These are phyloP conservation scores for Microcebus tavaratra DNA, from an alignment of 2,113 vertebrate species.

Conservation along the genomic window DNA sequence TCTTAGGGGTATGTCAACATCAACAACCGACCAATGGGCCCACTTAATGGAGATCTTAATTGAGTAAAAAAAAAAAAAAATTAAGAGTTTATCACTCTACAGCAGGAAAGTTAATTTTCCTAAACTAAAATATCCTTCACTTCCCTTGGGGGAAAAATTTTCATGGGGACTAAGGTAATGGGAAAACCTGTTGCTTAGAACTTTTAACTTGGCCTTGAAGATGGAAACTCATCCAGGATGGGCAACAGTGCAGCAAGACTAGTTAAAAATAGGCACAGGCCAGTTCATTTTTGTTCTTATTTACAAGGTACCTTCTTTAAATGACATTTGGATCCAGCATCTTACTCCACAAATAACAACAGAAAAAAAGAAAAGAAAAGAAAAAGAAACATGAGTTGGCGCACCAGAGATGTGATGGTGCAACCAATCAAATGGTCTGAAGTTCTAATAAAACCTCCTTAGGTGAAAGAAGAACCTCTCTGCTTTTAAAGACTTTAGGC, in stretches of 20 bases:
- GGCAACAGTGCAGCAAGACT: neutral
- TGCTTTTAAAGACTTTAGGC: neutral
- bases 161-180: neutral
- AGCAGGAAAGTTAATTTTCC: neutral
- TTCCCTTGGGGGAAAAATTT: neutral
- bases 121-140: neutral
- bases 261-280: neutral
- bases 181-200: slow-evolving; percentile 14
- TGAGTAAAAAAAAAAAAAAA: neutral
- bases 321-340: neutral
- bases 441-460: neutral
- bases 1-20: too few relatives aligned
- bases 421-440: neutral
- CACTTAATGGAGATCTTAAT: neutral
- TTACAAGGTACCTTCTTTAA: neutral
- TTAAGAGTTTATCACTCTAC: neutral
- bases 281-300: neutral
- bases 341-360: neutral
- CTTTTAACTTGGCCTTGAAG: neutral
- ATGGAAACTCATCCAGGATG: neutral
- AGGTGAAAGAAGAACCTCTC: neutral
- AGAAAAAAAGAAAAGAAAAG: neutral
- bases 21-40: neutral
- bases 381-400: neutral
- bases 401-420: neutral